phyloP scores from a whole-genome alignment of 2,888 invertebrate genomes.

The Philereme vetulata region DNA sequence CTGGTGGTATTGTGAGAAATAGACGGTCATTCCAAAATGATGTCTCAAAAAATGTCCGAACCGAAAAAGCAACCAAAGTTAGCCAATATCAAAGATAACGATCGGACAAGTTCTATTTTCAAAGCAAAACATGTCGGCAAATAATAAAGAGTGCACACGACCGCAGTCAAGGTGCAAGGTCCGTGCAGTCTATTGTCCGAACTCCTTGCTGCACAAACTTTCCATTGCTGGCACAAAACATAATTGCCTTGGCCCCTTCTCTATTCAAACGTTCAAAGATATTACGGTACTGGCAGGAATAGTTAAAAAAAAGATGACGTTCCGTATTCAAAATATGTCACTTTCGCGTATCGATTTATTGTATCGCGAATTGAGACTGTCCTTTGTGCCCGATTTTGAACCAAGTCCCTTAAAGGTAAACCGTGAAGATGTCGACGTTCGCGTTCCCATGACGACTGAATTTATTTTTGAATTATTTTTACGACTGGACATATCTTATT shows the following conservation, averaged over 20 bases:
- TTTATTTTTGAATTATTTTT: conserved; percentile 67
- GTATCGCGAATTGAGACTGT: conserved; percentile 64
- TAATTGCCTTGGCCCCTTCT: conserved; percentile 77
- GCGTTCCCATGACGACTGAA: conserved; percentile 80
- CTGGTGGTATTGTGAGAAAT: background rate
- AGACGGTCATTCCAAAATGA: background rate
- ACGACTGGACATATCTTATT: conserved; percentile 64
- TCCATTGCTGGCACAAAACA: conserved; percentile 57
- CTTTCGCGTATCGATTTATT: conserved; percentile 75
- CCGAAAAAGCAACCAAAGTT: conserved; percentile 30
- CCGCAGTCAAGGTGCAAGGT: conserved; percentile 65
- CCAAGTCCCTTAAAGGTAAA: conserved; percentile 70
- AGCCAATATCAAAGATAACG: conserved; percentile 50
- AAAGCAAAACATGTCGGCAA: conserved; percentile 63
- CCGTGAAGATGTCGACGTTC: conserved; percentile 74
- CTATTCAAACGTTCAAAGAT: conserved; percentile 45
- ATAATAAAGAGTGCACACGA: conserved; percentile 67
- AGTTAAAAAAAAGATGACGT: conserved; percentile 61
- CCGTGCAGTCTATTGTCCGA: conserved; percentile 57
- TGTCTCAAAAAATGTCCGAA: conserved; percentile 6
- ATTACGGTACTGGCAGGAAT: conserved; percentile 44
- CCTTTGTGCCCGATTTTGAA: conserved; percentile 50
- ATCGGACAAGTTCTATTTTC: conserved; percentile 56
- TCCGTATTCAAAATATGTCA: conserved; percentile 81
- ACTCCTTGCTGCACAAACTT: conserved; percentile 59